Conservation (phyloP, 2,888 invertebrate species). For the Physocephala rufipes region DNA sequence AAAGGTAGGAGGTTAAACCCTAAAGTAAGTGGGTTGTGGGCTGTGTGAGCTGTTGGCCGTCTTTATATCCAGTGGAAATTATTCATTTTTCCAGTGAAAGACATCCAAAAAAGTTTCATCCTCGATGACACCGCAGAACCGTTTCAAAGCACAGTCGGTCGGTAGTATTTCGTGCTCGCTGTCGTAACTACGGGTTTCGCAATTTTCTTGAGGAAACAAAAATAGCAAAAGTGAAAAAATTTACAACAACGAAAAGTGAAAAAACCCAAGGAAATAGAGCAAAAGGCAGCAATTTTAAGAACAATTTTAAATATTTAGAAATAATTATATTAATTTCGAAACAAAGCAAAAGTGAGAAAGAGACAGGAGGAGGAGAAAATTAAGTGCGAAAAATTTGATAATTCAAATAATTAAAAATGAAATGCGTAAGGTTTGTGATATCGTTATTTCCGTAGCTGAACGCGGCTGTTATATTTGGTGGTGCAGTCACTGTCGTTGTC, state of each 20-base stretch:
- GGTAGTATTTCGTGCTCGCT: slow-evolving; percentile 33
- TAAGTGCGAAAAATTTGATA: slow-evolving; percentile 3
- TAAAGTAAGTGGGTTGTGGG: background rate
- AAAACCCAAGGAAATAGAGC: background rate
- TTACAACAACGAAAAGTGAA: background rate
- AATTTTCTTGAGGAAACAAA: slow-evolving; percentile 4
- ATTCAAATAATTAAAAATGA: slow-evolving; percentile 4
- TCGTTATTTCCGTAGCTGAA: background rate
- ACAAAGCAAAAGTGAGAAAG: background rate
- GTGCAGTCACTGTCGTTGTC: background rate
- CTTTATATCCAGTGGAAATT: background rate
- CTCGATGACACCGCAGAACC: slow-evolving; percentile 20
- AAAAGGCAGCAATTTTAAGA: background rate
- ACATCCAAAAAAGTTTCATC: slow-evolving; percentile 4
- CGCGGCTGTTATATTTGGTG: background rate
- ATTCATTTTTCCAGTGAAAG: slow-evolving; percentile 17
- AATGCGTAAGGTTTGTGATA: slow-evolving; percentile 11
- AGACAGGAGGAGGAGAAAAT: background rate
- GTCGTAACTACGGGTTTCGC: slow-evolving; percentile 17
- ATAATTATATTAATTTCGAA: too few relatives aligned
- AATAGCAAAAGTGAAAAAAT: slow-evolving; percentile 1
- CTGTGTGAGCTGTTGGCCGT: background rate
- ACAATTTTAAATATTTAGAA: too few relatives aligned
- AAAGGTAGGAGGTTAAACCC: too few relatives aligned
- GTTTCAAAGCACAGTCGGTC: slow-evolving; percentile 32